Evolutionary conservation across 2,888 invertebrate species (phyloP), one percentile per base, ranked within the genome.

Genomic region (Lepas anatifera): DNA sequence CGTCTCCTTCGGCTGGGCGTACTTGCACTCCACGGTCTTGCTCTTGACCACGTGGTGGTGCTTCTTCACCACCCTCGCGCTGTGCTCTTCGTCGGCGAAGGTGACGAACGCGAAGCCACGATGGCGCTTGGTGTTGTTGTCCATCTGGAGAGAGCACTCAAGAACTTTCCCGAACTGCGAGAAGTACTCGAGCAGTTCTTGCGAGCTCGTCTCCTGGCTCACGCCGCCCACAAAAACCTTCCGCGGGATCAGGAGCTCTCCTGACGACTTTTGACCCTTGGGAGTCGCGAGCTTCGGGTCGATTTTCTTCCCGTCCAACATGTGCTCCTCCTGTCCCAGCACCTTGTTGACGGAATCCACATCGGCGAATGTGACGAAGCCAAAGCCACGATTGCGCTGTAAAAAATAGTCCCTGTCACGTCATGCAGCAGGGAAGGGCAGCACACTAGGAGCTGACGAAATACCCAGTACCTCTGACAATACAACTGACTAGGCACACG

Each of bases 281-380:
- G 92, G 93, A 68, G 93, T 93, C n/a, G 93, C 93, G 83, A 93
- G 92, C 78, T 94, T 94, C 71, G 94, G 94, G 80, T 94, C 94
- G 80, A 94, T 94, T 81, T 93, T 91, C 82, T 94, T 94, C 74
- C 93, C 93, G 81, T 94, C 93, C 75, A 94, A 84, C 69, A 92
- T 92, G 84, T 93, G 92, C 75, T 92, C 89, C 71, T 92, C 92
- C 75, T 92, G 90, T 77, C 92, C 90, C 70, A 94, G 85, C 72
- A 94, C 93, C 83, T 92, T 92, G 81, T 93, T 92, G 74, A 94
- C 93, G 78, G 92, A 89, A 75, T 89, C 86, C 71, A 93, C 90
- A 81, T 93, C 92, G 81, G 91, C 89, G 83, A 94, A 94, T 78
- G 93, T 93, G 81, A 94, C 93, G 84, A 94, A 94, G 78, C 93